phyloP scores from a whole-genome alignment of 2,797 vertebrate genomes.

The Esox masquinongy region DNA sequence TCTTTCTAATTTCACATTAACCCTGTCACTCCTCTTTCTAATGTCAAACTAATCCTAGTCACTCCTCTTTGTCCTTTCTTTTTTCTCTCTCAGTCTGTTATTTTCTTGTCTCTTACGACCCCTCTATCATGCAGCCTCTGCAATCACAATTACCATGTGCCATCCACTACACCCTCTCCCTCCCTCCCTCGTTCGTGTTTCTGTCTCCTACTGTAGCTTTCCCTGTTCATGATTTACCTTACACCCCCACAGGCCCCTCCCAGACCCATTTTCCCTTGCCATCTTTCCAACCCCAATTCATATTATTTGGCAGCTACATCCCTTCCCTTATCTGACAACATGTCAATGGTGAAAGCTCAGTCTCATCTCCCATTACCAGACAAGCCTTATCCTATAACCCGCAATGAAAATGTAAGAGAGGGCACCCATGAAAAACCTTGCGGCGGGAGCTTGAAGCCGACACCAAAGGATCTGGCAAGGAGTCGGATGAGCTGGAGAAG shows the following conservation, averaged over 20 bases:
- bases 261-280: too few species aligned
- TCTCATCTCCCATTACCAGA: background rate
- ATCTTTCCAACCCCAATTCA: too few species aligned
- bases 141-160: slow-evolving; percentile 16
- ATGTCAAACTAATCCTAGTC: too few species aligned
- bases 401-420: background rate
- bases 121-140: slow-evolving; percentile 26
- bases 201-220: background rate
- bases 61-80: background rate
- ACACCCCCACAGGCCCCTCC: background rate
- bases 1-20: too few species aligned
- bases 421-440: background rate
- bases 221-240: background rate
- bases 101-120: slow-evolving; percentile 10
- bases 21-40: too few species aligned
- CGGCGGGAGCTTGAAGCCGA: background rate
- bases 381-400: background rate
- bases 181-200: slow-evolving; percentile 10
- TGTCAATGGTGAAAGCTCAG: too few species aligned
- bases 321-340: too few species aligned
- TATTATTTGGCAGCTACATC: too few species aligned
- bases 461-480: background rate
- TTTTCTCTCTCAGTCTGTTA: background rate
- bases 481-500: background rate
- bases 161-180: slow-evolving; percentile 20